These are phyloP conservation scores for Leucania comma DNA, from an alignment of 2,888 invertebrate species.

Conservation along the genomic window DNA sequence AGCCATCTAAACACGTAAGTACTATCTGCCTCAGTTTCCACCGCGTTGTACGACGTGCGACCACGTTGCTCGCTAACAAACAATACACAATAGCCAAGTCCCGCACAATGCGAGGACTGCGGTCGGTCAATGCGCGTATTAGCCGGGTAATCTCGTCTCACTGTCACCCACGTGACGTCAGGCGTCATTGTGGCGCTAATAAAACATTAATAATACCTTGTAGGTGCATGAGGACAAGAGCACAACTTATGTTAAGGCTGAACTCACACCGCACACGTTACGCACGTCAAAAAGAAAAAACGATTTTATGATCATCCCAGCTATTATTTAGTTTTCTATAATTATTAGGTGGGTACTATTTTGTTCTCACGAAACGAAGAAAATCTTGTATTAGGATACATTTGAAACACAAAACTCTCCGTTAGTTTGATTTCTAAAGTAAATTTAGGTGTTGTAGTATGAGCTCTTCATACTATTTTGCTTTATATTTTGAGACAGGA, in stretches of 20 bases:
- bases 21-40: not conserved
- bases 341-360: no score
- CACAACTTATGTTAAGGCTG: conserved; percentile 4
- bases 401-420: no score
- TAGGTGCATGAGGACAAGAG: conserved; percentile 5
- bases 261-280: not conserved
- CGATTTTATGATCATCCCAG: not conserved
- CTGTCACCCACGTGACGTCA: conserved; percentile 36
- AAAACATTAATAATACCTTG: conserved; percentile 37
- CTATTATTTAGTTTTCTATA: not conserved
- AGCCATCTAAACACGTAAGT: not conserved
- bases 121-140: conserved; percentile 47
- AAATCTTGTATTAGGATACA: no score
- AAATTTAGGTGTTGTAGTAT: no score
- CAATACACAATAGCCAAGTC: conserved; percentile 46
- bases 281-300: not conserved
- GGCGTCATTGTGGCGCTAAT: conserved; percentile 42
- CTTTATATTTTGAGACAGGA: no score
- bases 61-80: conserved; percentile 30
- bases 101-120: conserved; percentile 23
- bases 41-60: not conserved
- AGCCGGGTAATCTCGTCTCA: conserved; percentile 49
- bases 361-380: no score
- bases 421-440: no score
- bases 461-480: no score